Conservation (phyloP, 2,888 invertebrate genomes). For the Clunio marinus region DNA sequence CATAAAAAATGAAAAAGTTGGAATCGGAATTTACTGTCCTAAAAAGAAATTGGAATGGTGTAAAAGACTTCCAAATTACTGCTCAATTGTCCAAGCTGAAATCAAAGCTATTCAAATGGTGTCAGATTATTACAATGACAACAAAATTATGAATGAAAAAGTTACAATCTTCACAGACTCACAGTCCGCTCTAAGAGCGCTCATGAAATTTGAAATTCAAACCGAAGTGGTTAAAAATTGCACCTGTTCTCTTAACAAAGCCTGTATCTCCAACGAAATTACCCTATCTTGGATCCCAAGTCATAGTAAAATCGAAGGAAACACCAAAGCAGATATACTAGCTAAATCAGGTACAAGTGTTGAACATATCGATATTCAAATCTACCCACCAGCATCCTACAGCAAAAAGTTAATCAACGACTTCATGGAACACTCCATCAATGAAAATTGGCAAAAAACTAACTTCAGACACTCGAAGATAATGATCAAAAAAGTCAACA, state of each 20-base stretch:
- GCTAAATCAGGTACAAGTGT: background rate
- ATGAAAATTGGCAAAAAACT: background rate
- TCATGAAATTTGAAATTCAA: background rate
- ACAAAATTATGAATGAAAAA: background rate
- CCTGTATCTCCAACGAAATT: background rate
- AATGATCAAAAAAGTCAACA: background rate
- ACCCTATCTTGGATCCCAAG: background rate
- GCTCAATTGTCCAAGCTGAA: constrained; percentile 3
- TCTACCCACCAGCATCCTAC: background rate
- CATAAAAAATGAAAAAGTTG: background rate
- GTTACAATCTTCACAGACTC: background rate
- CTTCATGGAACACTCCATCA: background rate
- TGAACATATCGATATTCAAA: background rate
- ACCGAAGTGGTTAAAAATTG: background rate
- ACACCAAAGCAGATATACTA: background rate
- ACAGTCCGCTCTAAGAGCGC: background rate
- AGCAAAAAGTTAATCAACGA: background rate
- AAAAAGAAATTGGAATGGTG: background rate
- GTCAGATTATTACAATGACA: background rate
- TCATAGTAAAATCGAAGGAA: background rate
- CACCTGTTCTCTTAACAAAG: background rate
- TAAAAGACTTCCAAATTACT: background rate
- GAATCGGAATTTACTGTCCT: background rate
- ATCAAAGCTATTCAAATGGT: background rate
- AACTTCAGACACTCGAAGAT: background rate